Base-by-base conservation (phyloP, 2,888 invertebrate species). In the Clusia tigrina region DNA sequence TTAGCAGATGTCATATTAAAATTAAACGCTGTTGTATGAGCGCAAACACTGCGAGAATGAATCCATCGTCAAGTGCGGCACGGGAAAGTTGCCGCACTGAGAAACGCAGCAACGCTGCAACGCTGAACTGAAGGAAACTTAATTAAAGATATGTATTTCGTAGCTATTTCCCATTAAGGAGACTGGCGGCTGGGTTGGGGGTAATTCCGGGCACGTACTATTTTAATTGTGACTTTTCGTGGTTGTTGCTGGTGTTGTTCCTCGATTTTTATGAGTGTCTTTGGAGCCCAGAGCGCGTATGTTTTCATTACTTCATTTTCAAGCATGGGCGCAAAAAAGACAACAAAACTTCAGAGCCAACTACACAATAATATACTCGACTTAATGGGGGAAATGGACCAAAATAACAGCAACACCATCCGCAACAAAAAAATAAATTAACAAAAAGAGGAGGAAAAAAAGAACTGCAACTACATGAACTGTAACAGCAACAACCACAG, bases 231-330 rank as follows among this genome's bases (percentile, higher is more conserved):
- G 22, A 9, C 20, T 20, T 48, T 42, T n/a, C n/a, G 32, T 32
- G 6, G 6, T 17, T 5, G n/a, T 42, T n/a, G n/a, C n/a, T n/a
- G n/a, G n/a, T n/a, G n/a, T n/a, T n/a, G n/a, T n/a, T n/a, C n/a
- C n/a, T 42, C n/a, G 20, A 62, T 65, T 67, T 69, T 66, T 67
- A 66, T 61, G 65, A 64, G 66, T 62, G 65, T 66, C 53, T 66
- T 48, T 38, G 54, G 12, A 53, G 23, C 25, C 24, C 24, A 53
- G 26, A 12, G 17, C 17, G 32, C 54, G 23, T 46, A 66, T 55
- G 54, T 68, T 68, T 68, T 63, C 64, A 69, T 69, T 67, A 63
- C 66, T 71, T 70, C 66, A 71, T 64, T 68, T 69, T 64, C 55
- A 63, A 64, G 60, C 61, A 60, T 15, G n/a, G n/a, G n/a, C n/a